These are phyloP conservation scores for Paradisaea rubra DNA, from an alignment of 2,113 vertebrate species.

Conservation along the genomic window DNA sequence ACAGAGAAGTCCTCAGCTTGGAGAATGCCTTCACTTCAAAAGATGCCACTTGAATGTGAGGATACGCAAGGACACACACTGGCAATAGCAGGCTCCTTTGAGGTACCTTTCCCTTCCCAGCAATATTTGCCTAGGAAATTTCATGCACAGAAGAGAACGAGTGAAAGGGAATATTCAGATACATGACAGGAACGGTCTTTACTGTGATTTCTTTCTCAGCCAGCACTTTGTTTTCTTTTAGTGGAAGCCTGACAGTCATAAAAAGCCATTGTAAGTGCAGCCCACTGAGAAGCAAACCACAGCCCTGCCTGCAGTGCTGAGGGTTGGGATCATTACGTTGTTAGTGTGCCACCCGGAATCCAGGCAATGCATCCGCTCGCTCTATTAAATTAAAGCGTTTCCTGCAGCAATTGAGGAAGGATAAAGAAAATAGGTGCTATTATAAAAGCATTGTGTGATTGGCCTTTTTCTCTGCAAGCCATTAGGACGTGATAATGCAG, in stretches of 20 bases:
- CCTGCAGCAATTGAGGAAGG: constrained; percentile 13
- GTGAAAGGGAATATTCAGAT: constrained; percentile 29
- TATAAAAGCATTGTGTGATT: not conserved
- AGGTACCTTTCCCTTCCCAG: not conserved
- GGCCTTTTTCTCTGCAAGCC: not conserved
- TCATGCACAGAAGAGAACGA: not conserved
- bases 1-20: not conserved
- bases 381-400: constrained; percentile 29
- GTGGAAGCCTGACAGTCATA: constrained; percentile 14
- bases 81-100: not conserved
- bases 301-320: not conserved
- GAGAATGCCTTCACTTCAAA: constrained; percentile 3
- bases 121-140: constrained; percentile 45
- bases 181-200: constrained; percentile 6
- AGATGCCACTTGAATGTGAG: not conserved
- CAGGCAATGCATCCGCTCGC: not conserved
- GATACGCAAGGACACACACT: not conserved
- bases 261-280: constrained; percentile 38
- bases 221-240: constrained; percentile 35
- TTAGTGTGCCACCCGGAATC: not conserved
- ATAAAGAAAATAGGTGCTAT: constrained; percentile 33
- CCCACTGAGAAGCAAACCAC: not conserved
- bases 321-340: not conserved
- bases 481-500: not conserved
- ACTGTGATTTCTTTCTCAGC: not conserved